Base-by-base conservation (phyloP, 2,888 invertebrate genomes). In the Agrilus cyanescens region DNA sequence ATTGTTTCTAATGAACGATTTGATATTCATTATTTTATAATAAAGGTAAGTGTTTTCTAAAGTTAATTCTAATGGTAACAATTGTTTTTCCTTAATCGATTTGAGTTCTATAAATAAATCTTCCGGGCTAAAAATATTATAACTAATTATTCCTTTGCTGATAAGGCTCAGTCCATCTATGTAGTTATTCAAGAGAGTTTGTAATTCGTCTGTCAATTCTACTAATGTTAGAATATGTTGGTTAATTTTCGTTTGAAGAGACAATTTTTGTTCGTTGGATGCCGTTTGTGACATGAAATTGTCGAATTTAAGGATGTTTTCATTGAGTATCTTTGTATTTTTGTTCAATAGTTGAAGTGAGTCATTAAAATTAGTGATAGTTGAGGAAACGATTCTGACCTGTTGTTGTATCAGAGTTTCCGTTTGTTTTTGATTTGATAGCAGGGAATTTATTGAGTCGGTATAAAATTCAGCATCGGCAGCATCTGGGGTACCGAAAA, bases 351-450 rank as follows among this genome's bases (percentile, higher is more conserved):
- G 32, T 41, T 14, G 20, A 7, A 51, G 38, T 2, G 53, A 50
- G 14, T 43, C 30, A 43, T 52, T 54, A 45, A n/a, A n/a, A n/a
- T n/a, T n/a, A 8, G 31, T n/a, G 13, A 55, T 52, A 4, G 51
- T 46, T 5, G 49, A 46, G 1, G 53, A 51, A 13, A 54, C 46
- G 7, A 55, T 46, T 10, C 48, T 43, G 15, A 53, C 41, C 44
- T 54, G 51, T 46, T 51, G 48, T 47, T 54, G 48, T 42, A 54
- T 45, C 12, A 51, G 38, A 10, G 38, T 38, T 32, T 50, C 46
- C 2, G 40, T 48, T 37, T 50, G 43, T 25, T 47, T 48, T 32
- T 50, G 50, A 32, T 46, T 43, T 10, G 44, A n/a, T 12, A 46
- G 4, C 25, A 50, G n/a, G 4, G 38, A n/a, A 37, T 45, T 41